Base-by-base conservation (phyloP, 2,797 vertebrate species). In the Periparus ater region DNA sequence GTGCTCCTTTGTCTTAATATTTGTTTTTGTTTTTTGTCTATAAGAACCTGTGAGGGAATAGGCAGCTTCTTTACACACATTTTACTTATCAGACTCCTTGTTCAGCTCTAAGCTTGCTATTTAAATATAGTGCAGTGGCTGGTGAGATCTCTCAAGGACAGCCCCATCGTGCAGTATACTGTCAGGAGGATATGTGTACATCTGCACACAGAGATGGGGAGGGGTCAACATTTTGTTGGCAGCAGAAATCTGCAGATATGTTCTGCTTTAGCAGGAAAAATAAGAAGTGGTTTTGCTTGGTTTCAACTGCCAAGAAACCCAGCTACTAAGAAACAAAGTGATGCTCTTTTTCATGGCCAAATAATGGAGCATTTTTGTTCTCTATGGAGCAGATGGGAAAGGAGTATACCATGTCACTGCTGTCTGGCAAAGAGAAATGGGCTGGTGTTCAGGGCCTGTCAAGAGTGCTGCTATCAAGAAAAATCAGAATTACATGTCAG, bases 171-270 rank as follows among this genome's bases (percentile, higher is more conserved):
- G 22, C 54, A 86, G 17, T 17, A 4, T 34, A 32, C 62, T 0
- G 0, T 57, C 1, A 3, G 32, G 32, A 44, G 2, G 11, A 5
- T n/a, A 15, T 2, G 1, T 27, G 13, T 30, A 14, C 26, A 22
- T 61, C 16, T 42, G 25, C 26, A 44, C n/a, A 47, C 0, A 45
- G 22, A 66, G 57, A 40, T 1, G 3, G 17, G 27, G 20, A 44
- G 36, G 29, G 21, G 17, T 48, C 71, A 85, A 25, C 30, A 27
- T 70, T 70, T 32, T 57, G 2, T 7, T 87, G 92, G 71, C 77
- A 89, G 36, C 51, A 87, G 55, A 60, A 89, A 60, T 36, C 55
- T 84, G 48, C 51, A 92, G 38, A 65, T 66, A 42, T 14, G n/a
- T 84, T 88, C 80, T 82, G 47, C 55, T 84, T 93, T 51, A 79